Base-by-base conservation (phyloP, 2,888 invertebrate genomes). In the Mythimna pallens region DNA sequence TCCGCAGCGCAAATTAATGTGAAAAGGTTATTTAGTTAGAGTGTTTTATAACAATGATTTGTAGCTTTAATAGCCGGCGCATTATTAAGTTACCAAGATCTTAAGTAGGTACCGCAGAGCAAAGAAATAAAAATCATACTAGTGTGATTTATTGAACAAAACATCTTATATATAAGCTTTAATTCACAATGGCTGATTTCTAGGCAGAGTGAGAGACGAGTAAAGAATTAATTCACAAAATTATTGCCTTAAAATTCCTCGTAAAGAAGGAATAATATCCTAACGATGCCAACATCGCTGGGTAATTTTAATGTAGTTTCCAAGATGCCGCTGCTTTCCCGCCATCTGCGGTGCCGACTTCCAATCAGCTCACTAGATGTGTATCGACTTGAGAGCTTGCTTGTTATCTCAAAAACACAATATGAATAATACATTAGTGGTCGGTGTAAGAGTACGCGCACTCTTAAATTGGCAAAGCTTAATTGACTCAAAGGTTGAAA, bases 351-450 rank as follows among this genome's bases (percentile, higher is more conserved):
- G 82, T 82, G 86, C 88, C 78, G 86, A 78, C 91, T 92, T 90
- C 93, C 94, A 94, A 95, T 94, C 94, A 94, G 93, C 91, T 92
- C 91, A 88, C 94, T 94, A 95, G 96, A 96, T 96, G 94, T 93
- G 94, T 95, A 96, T 96, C 95, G 94, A 92, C 93, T 94, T 93
- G 92, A 94, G 92, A 92, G 92, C 89, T 90, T 91, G 94, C 95
- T 96, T 95, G 96, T 96, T 96, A 96, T 96, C 96, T 95, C 94
- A 95, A 95, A 95, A 95, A 94, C 95, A 94, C 94, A 94, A 93
- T 95, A 96, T 96, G 96, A 96, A 96, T 96, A 96, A 96, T 94
- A 94, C 96, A 96, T 96, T 91, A 95, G 94, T 91, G 90, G 90
- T 86, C 92, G 92, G 91, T 93, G 91, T 85, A 85, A 86, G 92